phyloP scores from a whole-genome alignment of 2,113 vertebrate genomes.

The Uropsilus gracilis region DNA sequence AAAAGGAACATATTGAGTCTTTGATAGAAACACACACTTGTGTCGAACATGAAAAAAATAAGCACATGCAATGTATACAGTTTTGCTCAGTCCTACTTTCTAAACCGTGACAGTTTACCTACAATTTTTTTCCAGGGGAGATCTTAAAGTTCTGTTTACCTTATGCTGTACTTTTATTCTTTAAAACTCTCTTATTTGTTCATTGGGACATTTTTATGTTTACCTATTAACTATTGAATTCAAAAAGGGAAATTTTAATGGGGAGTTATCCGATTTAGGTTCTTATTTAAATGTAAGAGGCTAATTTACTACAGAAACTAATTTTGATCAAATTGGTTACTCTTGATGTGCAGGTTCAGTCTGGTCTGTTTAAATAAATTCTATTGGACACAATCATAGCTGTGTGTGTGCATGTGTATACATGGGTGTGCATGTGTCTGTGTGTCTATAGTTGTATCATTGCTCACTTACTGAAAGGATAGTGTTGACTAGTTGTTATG shows the following conservation, averaged over 20 bases:
- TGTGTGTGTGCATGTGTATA: neutral
- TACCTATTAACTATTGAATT: neutral
- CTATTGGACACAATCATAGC: neutral
- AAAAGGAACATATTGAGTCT: neutral
- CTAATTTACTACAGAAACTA: neutral
- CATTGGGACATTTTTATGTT: neutral
- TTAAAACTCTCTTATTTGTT: neutral
- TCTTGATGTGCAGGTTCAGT: neutral
- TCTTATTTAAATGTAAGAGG: conserved; percentile 17
- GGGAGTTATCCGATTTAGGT: neutral
- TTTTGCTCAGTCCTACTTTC: neutral
- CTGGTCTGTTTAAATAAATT: neutral
- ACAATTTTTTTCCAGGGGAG: neutral
- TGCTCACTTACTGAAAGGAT: neutral
- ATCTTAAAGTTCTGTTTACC: conserved; percentile 40
- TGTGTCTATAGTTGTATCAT: neutral
- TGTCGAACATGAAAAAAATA: conserved; percentile 47
- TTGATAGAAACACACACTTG: neutral
- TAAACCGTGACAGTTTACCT: conserved; percentile 20
- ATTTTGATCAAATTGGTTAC: neutral
- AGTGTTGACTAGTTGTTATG: neutral
- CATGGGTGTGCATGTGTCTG: too few species aligned
- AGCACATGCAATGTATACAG: neutral
- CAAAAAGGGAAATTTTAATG: conserved; percentile 42
- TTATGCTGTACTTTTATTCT: neutral